phyloP scores from a whole-genome alignment of 2,888 invertebrate genomes.

The Halocaridina rubra region DNA sequence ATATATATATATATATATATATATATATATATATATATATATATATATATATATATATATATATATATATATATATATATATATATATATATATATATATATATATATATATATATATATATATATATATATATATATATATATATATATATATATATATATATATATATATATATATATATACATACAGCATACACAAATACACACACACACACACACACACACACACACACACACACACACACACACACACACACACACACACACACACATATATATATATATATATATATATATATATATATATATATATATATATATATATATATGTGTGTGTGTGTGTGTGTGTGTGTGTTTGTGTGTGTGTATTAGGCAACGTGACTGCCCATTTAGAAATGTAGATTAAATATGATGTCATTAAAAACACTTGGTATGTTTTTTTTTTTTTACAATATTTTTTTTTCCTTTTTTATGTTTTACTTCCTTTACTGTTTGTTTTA shows the following conservation, averaged over 20 bases:
- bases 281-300: background rate
- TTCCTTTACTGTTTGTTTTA: background rate
- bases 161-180: conserved; percentile 3
- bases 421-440: background rate
- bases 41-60: conserved; percentile 14
- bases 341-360: background rate
- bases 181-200: background rate
- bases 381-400: background rate
- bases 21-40: conserved; percentile 1
- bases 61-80: conserved; percentile 14
- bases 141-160: conserved; percentile 6
- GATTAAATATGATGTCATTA: background rate
- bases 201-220: background rate
- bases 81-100: background rate
- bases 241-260: background rate
- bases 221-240: background rate
- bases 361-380: background rate
- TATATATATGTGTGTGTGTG: background rate
- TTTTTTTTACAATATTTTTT: background rate
- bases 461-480: background rate
- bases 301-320: background rate
- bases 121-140: conserved; percentile 4
- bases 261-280: background rate
- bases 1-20: background rate
- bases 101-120: background rate